Base-by-base conservation (phyloP, 2,113 vertebrate species). In the Chloropsis hardwickii region DNA sequence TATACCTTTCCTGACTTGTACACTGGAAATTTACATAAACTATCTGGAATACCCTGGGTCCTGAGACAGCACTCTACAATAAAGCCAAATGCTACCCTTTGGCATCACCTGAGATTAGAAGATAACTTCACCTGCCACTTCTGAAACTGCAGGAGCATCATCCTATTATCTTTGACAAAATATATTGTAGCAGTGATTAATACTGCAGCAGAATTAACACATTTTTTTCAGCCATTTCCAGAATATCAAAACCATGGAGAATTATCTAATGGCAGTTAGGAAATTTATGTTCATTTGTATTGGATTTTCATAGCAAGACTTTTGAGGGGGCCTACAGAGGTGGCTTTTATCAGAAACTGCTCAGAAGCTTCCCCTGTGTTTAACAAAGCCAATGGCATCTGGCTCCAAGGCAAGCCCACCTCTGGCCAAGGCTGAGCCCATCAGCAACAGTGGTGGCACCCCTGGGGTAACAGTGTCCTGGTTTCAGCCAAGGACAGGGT, bases 381-480 rank as follows among this genome's bases (percentile, higher is more conserved):
- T 3, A 5, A 6, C 5, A 35, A 7, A 50, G 28, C 19, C 28
- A 67, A 16, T 24, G 35, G 12, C 40, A 73, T 27, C 21, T 8
- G 3, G 2, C 12, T 51, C 25, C 37, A 51, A 42, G 37, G 25
- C 1, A 14, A 22, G 48, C 21, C 5, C 2, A 2, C 11, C 1
- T 3, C 45, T 61, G 65, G 47, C 15, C 35, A 71, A 40, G 48
- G 29, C 44, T 1, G 3, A 83, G 48, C 10, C 42, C 57, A 39
- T 11, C 24, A 39, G 45, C 0, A 0, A 31, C 2, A 2, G 24
- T 8, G 31, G 60, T 29, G 27, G 22, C 4, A 11, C 9, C 16
- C n/a, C 40, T 58, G 48, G 6, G 10, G 5, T 31, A 22, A 37
- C 2, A 1, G 8, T 14, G 19, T 12, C 51, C 60, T n/a, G 45